Base-by-base conservation (phyloP, 2,113 vertebrate species). In the Pygoscelis antarcticus region DNA sequence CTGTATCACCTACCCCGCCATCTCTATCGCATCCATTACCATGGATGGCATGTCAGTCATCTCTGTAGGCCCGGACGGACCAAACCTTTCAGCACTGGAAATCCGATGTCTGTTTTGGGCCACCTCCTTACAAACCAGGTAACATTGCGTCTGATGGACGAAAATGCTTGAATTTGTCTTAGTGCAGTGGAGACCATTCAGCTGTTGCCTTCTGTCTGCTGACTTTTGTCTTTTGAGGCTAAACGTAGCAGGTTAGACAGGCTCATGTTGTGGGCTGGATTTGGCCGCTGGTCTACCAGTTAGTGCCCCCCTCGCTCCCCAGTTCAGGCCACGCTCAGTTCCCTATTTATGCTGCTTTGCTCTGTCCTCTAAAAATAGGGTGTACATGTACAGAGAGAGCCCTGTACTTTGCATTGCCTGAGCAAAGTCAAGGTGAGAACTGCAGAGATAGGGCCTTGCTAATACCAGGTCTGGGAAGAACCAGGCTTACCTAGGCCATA, bases 341-440 rank as follows among this genome's bases (percentile, higher is more conserved):
- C 16, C 27, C 58, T 82, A 26, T 49, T 82, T 47, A 32, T 32
- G 32, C 14, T 47, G 40, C 42, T 94, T 85, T 87, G 44, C 27
- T 61, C 16, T 25, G 19, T 40, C 13, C 44, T 80, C 49, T 78
- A 36, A 62, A 75, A 79, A 10, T 2, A 60, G 29, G 7, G 11
- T 84, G 32, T 38, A 20, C 0, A 0, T 49, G 51, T 60, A 65
- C 21, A 38, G 69, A 52, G 36, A 9, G 13, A 21, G 11, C n/a
- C 16, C 34, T 16, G 36, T 38, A 55, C 58, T 55, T 66, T 32
- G 54, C 7, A 2, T 58, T 60, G 19, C 21, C n/a, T 47, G 10
- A 44, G 80, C 62, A 74, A 85, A 90, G 57, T 51, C 55, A 13
- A 75, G 47, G 47, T 58, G 46, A 77, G 69, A 66, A 16, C 32